These are phyloP conservation scores for Sterrhoptilus dennistouni DNA, from an alignment of 2,113 vertebrate genomes.

Conservation along the genomic window DNA sequence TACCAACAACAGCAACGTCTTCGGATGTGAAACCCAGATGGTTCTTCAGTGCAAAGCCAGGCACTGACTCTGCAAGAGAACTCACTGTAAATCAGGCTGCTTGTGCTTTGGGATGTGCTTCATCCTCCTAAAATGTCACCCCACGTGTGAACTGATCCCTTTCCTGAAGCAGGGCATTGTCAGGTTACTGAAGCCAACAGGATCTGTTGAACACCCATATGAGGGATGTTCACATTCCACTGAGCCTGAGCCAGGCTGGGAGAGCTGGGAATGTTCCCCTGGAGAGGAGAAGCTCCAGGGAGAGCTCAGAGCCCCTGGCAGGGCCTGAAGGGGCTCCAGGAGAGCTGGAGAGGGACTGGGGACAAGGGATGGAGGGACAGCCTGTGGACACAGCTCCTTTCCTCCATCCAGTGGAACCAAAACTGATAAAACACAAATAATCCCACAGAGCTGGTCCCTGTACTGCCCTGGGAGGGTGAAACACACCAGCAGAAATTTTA, in stretches of 20 bases:
- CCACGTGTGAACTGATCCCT: background rate
- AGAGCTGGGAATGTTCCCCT: background rate
- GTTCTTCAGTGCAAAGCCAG: conserved; percentile 50
- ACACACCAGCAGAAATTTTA: background rate
- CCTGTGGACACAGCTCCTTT: background rate
- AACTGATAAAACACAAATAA: background rate
- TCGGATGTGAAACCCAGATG: conserved; percentile 71
- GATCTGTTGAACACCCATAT: fast-evolving
- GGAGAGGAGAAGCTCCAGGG: background rate
- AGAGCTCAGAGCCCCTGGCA: background rate
- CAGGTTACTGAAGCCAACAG: background rate
- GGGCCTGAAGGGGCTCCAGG: background rate
- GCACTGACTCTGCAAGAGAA: conserved; percentile 47
- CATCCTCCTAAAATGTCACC: background rate
- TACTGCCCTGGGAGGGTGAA: background rate
- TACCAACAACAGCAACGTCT: conserved; percentile 80
- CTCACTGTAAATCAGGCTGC: fast-evolving
- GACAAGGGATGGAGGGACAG: background rate
- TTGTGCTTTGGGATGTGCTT: fast-evolving
- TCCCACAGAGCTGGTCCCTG: fast-evolving
- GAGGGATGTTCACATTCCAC: background rate
- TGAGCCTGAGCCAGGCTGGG: background rate
- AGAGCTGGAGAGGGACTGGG: background rate
- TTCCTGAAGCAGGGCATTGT: background rate
- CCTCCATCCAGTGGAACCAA: background rate